Evolutionary conservation across 2,888 invertebrate species (phyloP).

Genomic region (Pelosia muscerda): DNA sequence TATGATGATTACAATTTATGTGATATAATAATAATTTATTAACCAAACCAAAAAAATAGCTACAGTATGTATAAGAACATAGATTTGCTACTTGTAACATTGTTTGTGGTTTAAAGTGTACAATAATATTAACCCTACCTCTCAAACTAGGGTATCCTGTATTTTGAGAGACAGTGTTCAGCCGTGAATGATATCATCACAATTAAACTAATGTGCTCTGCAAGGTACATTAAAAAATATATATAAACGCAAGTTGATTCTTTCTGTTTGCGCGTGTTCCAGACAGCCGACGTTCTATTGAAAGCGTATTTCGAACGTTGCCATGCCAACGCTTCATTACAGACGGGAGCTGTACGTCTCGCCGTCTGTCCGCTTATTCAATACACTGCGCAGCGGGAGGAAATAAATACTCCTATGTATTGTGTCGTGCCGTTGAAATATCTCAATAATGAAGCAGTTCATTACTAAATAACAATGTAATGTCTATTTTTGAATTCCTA

Average conservation of each 20-base stretch:
- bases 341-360: conserved; percentile 28
- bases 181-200: no score
- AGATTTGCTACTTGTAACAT: no score
- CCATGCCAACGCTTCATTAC: conserved; percentile 49
- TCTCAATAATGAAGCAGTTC: conserved; percentile 8
- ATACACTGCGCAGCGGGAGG: conserved; percentile 41
- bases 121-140: no score
- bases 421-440: conserved; percentile 2
- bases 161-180: no score
- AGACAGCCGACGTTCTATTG: conserved; percentile 20
- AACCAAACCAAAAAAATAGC: no score
- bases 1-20: no score
- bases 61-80: no score
- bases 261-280: neutral
- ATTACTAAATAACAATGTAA: neutral
- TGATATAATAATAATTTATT: no score
- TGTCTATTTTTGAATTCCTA: neutral
- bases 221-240: neutral
- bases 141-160: no score
- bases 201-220: neutral
- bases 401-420: conserved; percentile 12
- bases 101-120: no score
- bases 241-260: neutral
- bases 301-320: conserved; percentile 44
- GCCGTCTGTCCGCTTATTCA: conserved; percentile 45